Conservation (phyloP, 2,888 invertebrate genomes). For the Eupithecia vulgata region DNA sequence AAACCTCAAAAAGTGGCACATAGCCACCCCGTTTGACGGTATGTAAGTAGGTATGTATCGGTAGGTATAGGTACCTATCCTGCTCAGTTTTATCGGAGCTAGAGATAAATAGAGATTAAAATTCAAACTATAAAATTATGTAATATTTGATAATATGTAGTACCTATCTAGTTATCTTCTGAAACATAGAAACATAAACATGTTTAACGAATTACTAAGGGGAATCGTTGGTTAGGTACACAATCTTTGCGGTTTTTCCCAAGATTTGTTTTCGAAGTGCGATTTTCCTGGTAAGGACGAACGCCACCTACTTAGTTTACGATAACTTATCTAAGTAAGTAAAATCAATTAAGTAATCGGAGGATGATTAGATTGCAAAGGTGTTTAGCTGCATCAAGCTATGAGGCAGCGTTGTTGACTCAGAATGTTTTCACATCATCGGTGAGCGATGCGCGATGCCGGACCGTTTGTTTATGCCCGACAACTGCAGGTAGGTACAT, state of each 20-base stretch:
- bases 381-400: neutral
- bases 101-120: neutral
- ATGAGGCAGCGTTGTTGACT: conserved; percentile 34
- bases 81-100: no score
- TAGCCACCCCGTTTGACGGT: no score
- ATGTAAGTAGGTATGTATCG: neutral
- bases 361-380: conserved; percentile 4
- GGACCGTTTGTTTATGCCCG: conserved; percentile 44
- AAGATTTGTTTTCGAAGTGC: neutral
- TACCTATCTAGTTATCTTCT: neutral
- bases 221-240: neutral
- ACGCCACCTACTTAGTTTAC: neutral
- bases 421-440: neutral
- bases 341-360: conserved; percentile 10
- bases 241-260: conserved; percentile 6
- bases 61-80: no score
- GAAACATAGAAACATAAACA: conserved; percentile 8
- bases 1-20: no score
- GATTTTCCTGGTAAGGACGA: conserved; percentile 1
- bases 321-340: conserved; percentile 1
- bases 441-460: neutral
- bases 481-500: conserved; percentile 62
- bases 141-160: neutral
- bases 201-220: neutral
- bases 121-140: neutral